phyloP scores from a whole-genome alignment of 2,888 invertebrate genomes.

The Sinohyriopsis cumingii region DNA sequence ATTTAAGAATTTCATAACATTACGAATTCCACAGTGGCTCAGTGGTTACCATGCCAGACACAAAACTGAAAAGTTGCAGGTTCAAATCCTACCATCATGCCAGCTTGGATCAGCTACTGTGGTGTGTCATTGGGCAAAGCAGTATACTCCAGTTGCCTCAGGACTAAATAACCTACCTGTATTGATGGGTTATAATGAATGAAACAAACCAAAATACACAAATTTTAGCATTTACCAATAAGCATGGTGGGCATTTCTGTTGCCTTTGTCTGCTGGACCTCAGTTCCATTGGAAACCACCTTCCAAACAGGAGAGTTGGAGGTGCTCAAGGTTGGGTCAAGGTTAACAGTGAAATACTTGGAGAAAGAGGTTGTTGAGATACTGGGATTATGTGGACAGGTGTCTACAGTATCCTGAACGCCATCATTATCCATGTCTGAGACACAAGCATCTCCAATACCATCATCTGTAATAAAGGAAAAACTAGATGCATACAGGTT shows the following conservation, averaged over 20 bases:
- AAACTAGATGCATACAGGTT: no score
- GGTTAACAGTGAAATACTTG: constrained; percentile 30
- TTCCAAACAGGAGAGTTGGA: constrained; percentile 31
- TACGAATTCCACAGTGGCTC: no score
- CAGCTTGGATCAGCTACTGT: no score
- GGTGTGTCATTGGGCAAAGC: no score
- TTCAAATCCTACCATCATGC: no score
- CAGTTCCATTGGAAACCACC: constrained; percentile 34
- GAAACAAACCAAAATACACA: neutral
- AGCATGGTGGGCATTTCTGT: constrained; percentile 50
- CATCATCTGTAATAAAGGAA: constrained; percentile 72
- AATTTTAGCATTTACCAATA: constrained; percentile 38
- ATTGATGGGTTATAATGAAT: no score
- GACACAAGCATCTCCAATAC: constrained; percentile 87
- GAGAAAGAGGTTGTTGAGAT: constrained; percentile 26
- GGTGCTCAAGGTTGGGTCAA: constrained; percentile 28
- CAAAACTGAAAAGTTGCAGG: no score
- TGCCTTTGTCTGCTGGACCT: constrained; percentile 41
- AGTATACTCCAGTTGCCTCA: no score
- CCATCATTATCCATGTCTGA: constrained; percentile 88
- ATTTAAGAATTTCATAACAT: no score
- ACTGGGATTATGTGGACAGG: constrained; percentile 77
- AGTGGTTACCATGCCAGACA: no score
- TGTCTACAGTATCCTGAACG: constrained; percentile 84
- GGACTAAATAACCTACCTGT: no score